Base-by-base conservation (phyloP, 1,140 invertebrate genomes). In the Drosophila paulistorum region DNA sequence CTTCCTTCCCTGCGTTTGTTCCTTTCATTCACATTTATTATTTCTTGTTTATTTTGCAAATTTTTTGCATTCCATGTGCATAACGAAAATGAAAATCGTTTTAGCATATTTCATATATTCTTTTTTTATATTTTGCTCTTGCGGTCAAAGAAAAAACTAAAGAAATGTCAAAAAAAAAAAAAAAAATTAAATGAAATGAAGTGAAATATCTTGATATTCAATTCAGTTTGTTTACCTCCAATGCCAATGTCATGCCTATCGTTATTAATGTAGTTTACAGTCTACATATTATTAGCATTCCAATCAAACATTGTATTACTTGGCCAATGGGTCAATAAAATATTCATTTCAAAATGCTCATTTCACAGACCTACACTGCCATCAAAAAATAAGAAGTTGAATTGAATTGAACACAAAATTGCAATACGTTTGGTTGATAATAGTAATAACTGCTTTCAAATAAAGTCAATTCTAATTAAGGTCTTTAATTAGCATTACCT, bases 31-130 rank as follows among this genome's bases (percentile, higher is more conserved):
- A 51, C 23, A 20, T 51, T 51, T 9, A 23, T 51, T 51, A 51
- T 51, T 51, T 51, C 45, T 51, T 51, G 45, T 51, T 51, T 51
- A 51, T 51, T 51, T 51, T 51, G 45, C 45, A 51, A 20, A 51
- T 51, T 51, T 51, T 51, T 51, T 23, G 10, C 45, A 51, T 51
- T 51, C 17, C 45, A n/a, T 51, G 45, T 51, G 45, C 45, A 51
- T 51, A 23, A 51, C 17, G 17, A 23, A 23, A 51, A 51, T 51
- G 45, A 51, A 51, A 51, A 51, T 51, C 45, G 45, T 51, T 23
- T 51, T 23, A 20, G 20, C 17, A 51, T 51, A 51, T 51, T 51
- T 51, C 17, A 51, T 51, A 20, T 20, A 20, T 48, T 14, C 10
- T 51, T 9, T 20, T 48, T 48, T 14, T 20, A n/a, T 48, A 51